phyloP scores from a whole-genome alignment of 2,888 invertebrate genomes.

The Polyploca ridens region DNA sequence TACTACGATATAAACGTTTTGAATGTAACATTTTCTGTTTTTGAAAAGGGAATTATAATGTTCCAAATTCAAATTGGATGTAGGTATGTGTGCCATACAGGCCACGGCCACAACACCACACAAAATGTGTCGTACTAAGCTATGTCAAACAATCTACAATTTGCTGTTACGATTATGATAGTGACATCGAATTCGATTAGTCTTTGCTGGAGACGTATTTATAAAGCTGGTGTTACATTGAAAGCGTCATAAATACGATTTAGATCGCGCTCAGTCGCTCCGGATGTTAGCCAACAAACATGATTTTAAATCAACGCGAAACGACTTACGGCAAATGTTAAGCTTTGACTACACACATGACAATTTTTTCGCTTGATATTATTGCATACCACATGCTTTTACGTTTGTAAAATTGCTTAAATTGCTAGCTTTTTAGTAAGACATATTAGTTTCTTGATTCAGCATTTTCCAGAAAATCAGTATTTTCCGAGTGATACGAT shows the following conservation, averaged over 20 bases:
- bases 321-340: constrained; percentile 46
- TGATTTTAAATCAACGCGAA: constrained; percentile 67
- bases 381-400: not conserved
- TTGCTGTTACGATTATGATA: not conserved
- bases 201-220: constrained; percentile 17
- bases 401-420: too few relatives aligned
- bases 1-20: too few relatives aligned
- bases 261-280: constrained; percentile 43
- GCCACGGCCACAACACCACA: too few relatives aligned
- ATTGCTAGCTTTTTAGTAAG: too few relatives aligned
- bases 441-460: too few relatives aligned
- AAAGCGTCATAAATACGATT: constrained; percentile 49
- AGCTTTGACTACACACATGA: constrained; percentile 35
- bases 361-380: not conserved
- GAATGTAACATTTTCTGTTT: too few relatives aligned
- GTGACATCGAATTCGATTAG: not conserved
- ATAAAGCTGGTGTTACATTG: constrained; percentile 49
- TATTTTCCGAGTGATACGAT: too few relatives aligned
- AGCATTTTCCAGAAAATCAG: not conserved
- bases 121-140: too few relatives aligned
- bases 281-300: constrained; percentile 70
- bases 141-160: too few relatives aligned
- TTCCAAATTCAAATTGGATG: too few relatives aligned
- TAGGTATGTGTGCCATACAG: too few relatives aligned
- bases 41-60: too few relatives aligned